phyloP scores from a whole-genome alignment of 2,797 vertebrate genomes.

The Chrysocyon brachyurus region DNA sequence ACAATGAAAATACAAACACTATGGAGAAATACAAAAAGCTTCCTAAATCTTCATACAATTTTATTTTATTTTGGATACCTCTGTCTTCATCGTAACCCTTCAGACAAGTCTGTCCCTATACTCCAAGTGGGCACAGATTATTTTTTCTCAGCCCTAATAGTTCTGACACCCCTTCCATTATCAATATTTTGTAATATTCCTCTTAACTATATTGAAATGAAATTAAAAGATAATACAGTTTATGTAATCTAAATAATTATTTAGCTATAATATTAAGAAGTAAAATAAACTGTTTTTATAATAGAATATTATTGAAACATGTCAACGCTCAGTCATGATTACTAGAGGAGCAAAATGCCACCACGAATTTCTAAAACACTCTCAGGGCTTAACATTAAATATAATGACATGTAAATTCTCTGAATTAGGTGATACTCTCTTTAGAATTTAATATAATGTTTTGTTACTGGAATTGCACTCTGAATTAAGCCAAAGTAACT shows the following conservation, averaged over 20 bases:
- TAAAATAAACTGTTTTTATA: not conserved
- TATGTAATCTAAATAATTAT: slow-evolving; percentile 6
- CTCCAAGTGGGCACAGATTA: not conserved
- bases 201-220: slow-evolving; percentile 33
- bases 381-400: not conserved
- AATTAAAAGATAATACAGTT: slow-evolving; percentile 51
- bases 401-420: not conserved
- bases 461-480: slow-evolving; percentile 49
- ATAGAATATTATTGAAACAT: not conserved
- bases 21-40: not conserved
- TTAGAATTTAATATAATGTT: slow-evolving; percentile 16
- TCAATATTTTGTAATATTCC: not conserved
- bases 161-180: not conserved
- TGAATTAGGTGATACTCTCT: not conserved
- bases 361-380: not conserved
- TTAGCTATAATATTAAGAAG: slow-evolving; percentile 25
- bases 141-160: slow-evolving; percentile 17
- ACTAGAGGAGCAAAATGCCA: not conserved
- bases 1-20: slow-evolving; percentile 64
- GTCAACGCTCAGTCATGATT: not conserved
- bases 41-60: slow-evolving; percentile 41
- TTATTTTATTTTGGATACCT: slow-evolving; percentile 53
- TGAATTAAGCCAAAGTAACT: not conserved
- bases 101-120: slow-evolving; percentile 42
- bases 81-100: slow-evolving; percentile 20